phyloP scores from a whole-genome alignment of 2,888 invertebrate genomes.

The Metacarcinus magister region DNA sequence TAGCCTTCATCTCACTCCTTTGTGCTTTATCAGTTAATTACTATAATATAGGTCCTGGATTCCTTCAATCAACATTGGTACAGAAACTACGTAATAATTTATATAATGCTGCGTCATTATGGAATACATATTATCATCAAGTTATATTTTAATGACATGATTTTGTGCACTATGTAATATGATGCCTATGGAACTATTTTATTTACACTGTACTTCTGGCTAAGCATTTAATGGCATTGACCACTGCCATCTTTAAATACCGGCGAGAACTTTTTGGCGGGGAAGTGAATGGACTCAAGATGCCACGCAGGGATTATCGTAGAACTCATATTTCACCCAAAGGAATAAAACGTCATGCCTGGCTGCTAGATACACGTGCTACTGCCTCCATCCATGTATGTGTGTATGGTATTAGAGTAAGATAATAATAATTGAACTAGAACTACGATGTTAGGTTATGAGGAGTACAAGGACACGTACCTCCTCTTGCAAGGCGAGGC shows the following conservation, averaged over 20 bases:
- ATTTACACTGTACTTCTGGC: neutral
- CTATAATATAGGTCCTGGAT: neutral
- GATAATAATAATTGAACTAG: neutral
- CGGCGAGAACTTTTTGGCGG: conserved; percentile 39
- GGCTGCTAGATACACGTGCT: neutral
- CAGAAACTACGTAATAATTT: neutral
- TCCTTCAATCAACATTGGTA: neutral
- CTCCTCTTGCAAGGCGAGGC: conserved; percentile 13
- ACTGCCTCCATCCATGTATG: neutral
- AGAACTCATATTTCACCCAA: neutral
- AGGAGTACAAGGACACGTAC: neutral
- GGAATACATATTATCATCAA: neutral
- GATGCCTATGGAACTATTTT: neutral
- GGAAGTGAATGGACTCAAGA: conserved; percentile 47
- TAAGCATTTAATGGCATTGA: conserved; percentile 46
- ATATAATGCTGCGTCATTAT: neutral
- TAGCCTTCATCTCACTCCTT: conserved; percentile 7
- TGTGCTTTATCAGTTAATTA: neutral
- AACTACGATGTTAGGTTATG: neutral
- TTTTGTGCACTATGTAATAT: neutral
- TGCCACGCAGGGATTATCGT: neutral
- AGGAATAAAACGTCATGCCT: neutral
- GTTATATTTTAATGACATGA: neutral
- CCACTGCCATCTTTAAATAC: conserved; percentile 53
- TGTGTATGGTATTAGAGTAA: neutral